A percentile compares a stretch with the other conserved stretches of the same genome.
Evolutionary conservation across 2,797 vertebrate genomes (phyloP).

Genomic region (Acanthurus leucopareius): DNA sequence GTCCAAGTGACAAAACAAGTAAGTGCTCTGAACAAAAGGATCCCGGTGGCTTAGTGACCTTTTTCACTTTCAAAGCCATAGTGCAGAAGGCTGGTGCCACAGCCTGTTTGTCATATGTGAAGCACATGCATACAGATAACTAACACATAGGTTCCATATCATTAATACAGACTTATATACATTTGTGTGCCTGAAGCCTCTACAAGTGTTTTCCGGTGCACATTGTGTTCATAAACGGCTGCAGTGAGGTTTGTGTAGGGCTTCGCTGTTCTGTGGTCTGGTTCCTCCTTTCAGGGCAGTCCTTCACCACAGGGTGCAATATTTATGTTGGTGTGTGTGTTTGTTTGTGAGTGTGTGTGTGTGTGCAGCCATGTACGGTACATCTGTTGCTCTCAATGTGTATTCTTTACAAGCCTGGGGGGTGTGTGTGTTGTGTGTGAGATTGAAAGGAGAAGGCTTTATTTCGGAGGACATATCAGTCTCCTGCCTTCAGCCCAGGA

Average conservation of each 20-base stretch:
- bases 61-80: conserved; percentile 37
- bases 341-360: conserved; percentile 43
- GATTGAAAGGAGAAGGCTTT: conserved; percentile 55
- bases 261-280: conserved; percentile 12
- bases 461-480: conserved; percentile 70
- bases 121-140: conserved; percentile 2
- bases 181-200: not conserved
- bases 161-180: not conserved
- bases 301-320: conserved; percentile 44
- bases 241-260: not conserved
- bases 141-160: not conserved
- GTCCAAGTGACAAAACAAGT: not conserved
- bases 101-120: not conserved
- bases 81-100: conserved; percentile 34
- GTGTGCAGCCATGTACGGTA: conserved; percentile 40
- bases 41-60: conserved; percentile 11
- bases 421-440: conserved; percentile 25
- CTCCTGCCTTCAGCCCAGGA: conserved; percentile 66
- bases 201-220: not conserved
- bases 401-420: conserved; percentile 30
- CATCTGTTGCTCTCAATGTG: conserved; percentile 46
- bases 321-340: conserved; percentile 37
- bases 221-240: not conserved
- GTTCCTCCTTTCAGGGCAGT: conserved; percentile 32
- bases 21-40: not conserved